Percentiles rank a stretch among this genome's conserved stretches.
These are phyloP conservation scores for Pholis gunnellus DNA, from an alignment of 2,113 vertebrate genomes.

Conservation along the genomic window DNA sequence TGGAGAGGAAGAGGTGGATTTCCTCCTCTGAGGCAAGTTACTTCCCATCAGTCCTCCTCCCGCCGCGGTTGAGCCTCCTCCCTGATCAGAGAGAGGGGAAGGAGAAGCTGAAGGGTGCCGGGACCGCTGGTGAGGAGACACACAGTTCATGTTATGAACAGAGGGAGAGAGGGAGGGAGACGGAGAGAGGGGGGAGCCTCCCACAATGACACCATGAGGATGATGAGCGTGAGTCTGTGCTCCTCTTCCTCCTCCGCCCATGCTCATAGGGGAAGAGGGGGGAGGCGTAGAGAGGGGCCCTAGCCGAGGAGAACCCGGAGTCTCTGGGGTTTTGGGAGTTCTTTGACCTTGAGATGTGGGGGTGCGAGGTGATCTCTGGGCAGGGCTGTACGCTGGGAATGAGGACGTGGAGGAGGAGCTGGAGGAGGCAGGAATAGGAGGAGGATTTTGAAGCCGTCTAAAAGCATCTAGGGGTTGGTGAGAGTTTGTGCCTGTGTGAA, in stretches of 20 bases:
- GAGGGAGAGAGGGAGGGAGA: constrained; percentile 73
- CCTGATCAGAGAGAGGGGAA: constrained; percentile 80
- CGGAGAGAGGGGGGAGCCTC: constrained; percentile 63
- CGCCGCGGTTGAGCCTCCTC: constrained; percentile 58
- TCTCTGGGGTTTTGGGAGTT: constrained; percentile 78
- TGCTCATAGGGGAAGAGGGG: constrained; percentile 64
- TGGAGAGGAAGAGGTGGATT: constrained; percentile 75
- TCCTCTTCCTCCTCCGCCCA: constrained; percentile 64
- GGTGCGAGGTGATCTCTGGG: constrained; percentile 77
- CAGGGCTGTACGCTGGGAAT: constrained; percentile 60
- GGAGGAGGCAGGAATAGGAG: constrained; percentile 60
- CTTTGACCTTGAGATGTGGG: constrained; percentile 77
- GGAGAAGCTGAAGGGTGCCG: constrained; percentile 83
- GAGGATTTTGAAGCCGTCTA: constrained; percentile 74
- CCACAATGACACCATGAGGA: constrained; percentile 58
- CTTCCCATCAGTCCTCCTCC: constrained; percentile 68
- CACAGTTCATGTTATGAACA: constrained; percentile 76
- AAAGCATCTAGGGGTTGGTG: constrained; percentile 70
- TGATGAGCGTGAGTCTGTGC: constrained; percentile 59
- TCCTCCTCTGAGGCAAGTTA: constrained; percentile 69
- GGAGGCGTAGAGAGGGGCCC: constrained; percentile 65
- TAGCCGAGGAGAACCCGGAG: constrained; percentile 73
- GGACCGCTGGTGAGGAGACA: constrained; percentile 81
- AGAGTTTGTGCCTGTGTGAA: constrained; percentile 70
- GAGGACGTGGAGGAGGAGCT: constrained; percentile 66